phyloP scores from a whole-genome alignment of 2,888 invertebrate species.

The Perizoma affinitatum region DNA sequence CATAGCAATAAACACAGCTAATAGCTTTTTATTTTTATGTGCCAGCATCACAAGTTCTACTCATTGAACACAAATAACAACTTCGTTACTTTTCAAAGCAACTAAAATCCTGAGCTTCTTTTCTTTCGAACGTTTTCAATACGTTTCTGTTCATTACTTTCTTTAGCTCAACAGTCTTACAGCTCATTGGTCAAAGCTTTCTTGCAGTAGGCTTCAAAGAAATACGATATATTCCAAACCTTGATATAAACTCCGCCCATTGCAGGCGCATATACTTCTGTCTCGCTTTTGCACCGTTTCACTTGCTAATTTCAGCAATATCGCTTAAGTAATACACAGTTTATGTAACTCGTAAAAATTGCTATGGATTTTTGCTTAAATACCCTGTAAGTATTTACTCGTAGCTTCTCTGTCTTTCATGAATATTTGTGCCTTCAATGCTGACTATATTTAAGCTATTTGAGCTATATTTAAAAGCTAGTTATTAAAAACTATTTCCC shows the following conservation, averaged over 20 bases:
- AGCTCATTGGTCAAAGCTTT: slow-evolving; percentile 43
- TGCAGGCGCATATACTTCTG: slow-evolving; percentile 49
- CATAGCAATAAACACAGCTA: too few species aligned
- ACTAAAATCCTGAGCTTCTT: slow-evolving; percentile 13
- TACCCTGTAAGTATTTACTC: too few species aligned
- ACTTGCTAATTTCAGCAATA: slow-evolving; percentile 45
- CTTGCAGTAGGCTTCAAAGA: slow-evolving; percentile 41
- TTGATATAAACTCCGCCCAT: slow-evolving; percentile 65
- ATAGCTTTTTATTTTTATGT: too few species aligned
- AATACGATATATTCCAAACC: slow-evolving; percentile 39
- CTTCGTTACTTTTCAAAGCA: slow-evolving; percentile 13
- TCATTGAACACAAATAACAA: slow-evolving; percentile 6
- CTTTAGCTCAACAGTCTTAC: slow-evolving; percentile 30
- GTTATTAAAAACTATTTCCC: too few species aligned
- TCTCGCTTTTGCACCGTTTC: slow-evolving; percentile 51
- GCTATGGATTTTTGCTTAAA: neutral
- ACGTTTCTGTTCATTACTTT: slow-evolving; percentile 27
- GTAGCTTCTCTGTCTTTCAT: too few species aligned
- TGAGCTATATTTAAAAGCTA: too few species aligned
- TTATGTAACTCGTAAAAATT: slow-evolving; percentile 5
- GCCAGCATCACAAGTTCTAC: neutral
- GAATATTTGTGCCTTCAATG: too few species aligned
- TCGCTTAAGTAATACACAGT: slow-evolving; percentile 15
- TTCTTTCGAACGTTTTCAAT: slow-evolving; percentile 19
- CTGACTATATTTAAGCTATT: too few species aligned